Percentiles rank a stretch among this genome's conserved stretches.
phyloP scores from a whole-genome alignment of 2,113 vertebrate species.

The Zapornia atra region DNA sequence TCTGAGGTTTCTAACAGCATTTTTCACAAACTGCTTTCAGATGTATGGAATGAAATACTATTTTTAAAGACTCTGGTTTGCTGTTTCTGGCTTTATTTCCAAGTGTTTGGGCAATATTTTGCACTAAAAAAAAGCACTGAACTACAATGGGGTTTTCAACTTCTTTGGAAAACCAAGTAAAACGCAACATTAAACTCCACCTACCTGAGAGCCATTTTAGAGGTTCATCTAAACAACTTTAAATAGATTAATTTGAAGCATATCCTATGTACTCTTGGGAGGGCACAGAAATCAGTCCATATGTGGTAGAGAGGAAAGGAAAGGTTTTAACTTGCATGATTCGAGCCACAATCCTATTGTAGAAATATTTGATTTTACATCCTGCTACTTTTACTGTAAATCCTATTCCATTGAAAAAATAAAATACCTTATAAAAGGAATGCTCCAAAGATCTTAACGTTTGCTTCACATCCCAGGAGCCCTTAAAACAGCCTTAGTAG shows the following conservation, averaged over 20 bases:
- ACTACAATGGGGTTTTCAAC: background rate
- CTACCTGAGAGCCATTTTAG: background rate
- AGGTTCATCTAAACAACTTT: background rate
- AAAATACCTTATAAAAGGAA: background rate
- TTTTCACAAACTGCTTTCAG: constrained; percentile 47
- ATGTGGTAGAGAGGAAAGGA: background rate
- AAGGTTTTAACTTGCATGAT: background rate
- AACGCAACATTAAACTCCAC: background rate
- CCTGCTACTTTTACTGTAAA: background rate
- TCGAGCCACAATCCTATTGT: background rate
- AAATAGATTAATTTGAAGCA: background rate
- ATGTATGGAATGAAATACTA: background rate
- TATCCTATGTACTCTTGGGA: background rate
- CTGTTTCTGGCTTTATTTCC: constrained; percentile 35
- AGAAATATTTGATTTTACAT: background rate
- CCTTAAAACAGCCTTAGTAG: background rate
- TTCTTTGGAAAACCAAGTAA: background rate
- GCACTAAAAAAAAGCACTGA: background rate
- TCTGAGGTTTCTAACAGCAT: constrained; percentile 3
- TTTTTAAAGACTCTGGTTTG: constrained; percentile 21
- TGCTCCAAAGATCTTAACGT: background rate
- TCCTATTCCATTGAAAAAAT: background rate
- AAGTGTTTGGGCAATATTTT: background rate
- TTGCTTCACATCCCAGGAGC: background rate
- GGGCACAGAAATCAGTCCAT: background rate